Base-by-base conservation (phyloP, 2,113 vertebrate genomes). In the Tyrannus savana region DNA sequence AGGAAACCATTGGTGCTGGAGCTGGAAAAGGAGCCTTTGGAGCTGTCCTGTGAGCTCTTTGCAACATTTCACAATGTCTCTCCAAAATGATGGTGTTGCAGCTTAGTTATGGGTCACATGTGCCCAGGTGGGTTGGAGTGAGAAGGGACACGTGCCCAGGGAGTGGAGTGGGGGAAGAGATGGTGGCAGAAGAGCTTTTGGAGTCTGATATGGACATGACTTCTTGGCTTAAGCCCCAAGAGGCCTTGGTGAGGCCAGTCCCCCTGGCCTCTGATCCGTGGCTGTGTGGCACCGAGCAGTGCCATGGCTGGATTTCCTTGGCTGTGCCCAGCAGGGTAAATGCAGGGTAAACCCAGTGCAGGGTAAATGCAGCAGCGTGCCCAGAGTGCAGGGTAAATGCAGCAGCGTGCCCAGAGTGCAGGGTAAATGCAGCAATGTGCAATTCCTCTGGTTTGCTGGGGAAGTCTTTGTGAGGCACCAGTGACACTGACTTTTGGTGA, bases 371-470 rank as follows among this genome's bases (percentile, higher is more conserved):
- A 14, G 49, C 41, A 77, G 9, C 3, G 1, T 14, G 3, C 18
- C 39, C 39, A 39, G 39, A 39, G 2, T 24, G 23, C 24, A 22
- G 17, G 41, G n/a, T 47, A 64, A 60, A 37, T 24, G 22, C 0
- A 14, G 49, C 41, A 77, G 9, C 3, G 1, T 14, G 3, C 18
- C 2, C 31, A 30, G 24, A 8, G 2, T 24, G 23, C 24, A 22
- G 17, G 41, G n/a, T 47, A 64, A 60, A 37, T 24, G 22, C 0
- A 14, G 49, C 41, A 77, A 9, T 2, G 1, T 14, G 3, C 18
- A 60, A 35, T 35, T 46, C 9, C 55, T 5, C 0, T 1, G 22
- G 2, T 4, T n/a, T 77, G 37, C 59, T 53, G 7, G 24, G 47
- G 12, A 21, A n/a, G 21, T 27, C 37, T 68, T 17, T 1, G 2